phyloP scores from a whole-genome alignment of 2,888 invertebrate genomes.

The Parnassius mnemosyne region DNA sequence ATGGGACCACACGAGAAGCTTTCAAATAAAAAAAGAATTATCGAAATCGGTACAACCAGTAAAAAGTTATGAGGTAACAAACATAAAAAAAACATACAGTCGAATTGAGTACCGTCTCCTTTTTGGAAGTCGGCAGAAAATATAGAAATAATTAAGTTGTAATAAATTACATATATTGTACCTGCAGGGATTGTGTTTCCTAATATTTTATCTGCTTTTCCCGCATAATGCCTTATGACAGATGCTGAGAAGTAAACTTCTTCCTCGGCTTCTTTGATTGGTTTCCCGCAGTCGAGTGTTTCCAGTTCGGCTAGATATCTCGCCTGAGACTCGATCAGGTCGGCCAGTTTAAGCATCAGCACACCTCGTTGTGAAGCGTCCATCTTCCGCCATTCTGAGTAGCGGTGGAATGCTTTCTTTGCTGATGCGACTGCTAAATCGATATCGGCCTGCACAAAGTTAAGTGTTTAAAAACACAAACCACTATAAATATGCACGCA shows the following conservation, averaged over 20 bases:
- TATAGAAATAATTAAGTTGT: too few species aligned
- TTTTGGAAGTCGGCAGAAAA: too few species aligned
- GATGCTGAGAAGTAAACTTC: conserved; percentile 84
- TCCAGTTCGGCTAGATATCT: conserved; percentile 91
- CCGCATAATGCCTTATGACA: conserved; percentile 91
- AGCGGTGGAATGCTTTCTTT: conserved; percentile 86
- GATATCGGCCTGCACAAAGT: conserved; percentile 84
- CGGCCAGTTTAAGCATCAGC: conserved; percentile 86
- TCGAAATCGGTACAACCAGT: too few species aligned
- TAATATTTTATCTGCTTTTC: conserved; percentile 94
- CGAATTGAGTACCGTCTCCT: too few species aligned
- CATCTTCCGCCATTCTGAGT: conserved; percentile 88
- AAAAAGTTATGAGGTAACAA: too few species aligned
- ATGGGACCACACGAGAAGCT: too few species aligned
- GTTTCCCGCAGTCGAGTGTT: conserved; percentile 97
- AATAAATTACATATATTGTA: conserved; percentile 27
- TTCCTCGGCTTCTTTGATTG: conserved; percentile 85
- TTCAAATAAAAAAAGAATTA: too few species aligned
- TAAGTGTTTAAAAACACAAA: not conserved
- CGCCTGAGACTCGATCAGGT: conserved; percentile 87
- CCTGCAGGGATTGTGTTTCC: conserved; percentile 87
- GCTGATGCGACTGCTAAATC: conserved; percentile 91
- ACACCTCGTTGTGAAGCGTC: conserved; percentile 89
- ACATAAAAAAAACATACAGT: too few species aligned
- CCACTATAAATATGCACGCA: too few species aligned